Evolutionary conservation across 2,113 vertebrate species (phyloP).

Genomic region (Rhinichthys klamathensis): DNA sequence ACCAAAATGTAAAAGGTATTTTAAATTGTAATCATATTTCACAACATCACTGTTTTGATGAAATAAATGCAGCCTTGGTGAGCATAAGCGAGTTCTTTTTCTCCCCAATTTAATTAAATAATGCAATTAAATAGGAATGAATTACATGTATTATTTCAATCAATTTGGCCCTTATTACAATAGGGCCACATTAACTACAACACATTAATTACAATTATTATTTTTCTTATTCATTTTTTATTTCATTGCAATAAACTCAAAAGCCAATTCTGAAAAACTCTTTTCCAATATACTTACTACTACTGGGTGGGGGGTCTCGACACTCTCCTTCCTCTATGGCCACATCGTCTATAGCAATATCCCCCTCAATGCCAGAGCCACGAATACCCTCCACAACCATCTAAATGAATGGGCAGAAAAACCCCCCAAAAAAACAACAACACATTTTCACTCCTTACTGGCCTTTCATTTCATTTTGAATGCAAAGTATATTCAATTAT

Average conservation of each 20-base stretch:
- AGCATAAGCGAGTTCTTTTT: background rate
- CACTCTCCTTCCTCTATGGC: constrained; percentile 94
- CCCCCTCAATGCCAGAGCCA: constrained; percentile 92
- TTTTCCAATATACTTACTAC: constrained; percentile 53
- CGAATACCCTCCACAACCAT: constrained; percentile 93
- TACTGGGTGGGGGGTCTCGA: constrained; percentile 87
- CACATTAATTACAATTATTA: background rate
- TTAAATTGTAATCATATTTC: background rate
- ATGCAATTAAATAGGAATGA: background rate
- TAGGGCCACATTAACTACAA: too few species aligned
- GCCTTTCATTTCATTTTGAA: background rate
- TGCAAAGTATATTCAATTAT: background rate
- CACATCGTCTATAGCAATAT: constrained; percentile 94
- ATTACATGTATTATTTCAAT: background rate
- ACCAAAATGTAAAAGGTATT: background rate
- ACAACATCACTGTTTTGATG: background rate
- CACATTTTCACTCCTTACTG: background rate
- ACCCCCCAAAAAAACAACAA: background rate
- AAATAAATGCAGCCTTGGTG: background rate
- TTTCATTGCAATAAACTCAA: background rate
- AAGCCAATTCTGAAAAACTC: background rate
- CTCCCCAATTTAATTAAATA: too few species aligned
- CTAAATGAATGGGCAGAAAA: constrained; percentile 65
- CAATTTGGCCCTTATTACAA: too few species aligned
- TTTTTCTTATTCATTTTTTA: too few species aligned